phyloP scores from a whole-genome alignment of 2,113 vertebrate species.

The Pontoporia blainvillei region DNA sequence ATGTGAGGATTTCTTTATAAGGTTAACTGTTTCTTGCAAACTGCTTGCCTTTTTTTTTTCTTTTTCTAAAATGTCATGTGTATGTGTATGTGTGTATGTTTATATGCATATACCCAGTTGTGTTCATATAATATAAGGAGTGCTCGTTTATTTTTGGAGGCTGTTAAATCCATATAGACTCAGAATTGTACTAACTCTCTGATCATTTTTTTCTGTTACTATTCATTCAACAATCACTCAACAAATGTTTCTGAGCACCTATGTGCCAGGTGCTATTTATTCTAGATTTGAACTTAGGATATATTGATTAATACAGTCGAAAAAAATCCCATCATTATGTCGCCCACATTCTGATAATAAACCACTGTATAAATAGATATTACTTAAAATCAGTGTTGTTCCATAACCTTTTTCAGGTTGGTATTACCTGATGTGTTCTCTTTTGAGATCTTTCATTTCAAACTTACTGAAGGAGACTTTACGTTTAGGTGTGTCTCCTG shows the following conservation, averaged over 20 bases:
- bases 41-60: neutral
- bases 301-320: neutral
- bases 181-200: neutral
- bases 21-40: conserved; percentile 17
- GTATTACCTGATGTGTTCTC: neutral
- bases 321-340: neutral
- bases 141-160: neutral
- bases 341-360: neutral
- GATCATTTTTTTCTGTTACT: neutral
- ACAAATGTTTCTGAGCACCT: neutral
- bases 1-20: neutral
- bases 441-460: neutral
- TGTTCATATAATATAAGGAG: neutral
- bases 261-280: neutral
- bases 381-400: neutral
- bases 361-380: neutral
- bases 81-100: neutral
- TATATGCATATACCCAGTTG: neutral
- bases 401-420: neutral
- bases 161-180: neutral
- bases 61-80: neutral
- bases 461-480: neutral
- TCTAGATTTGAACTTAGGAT: neutral
- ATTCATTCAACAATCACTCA: neutral
- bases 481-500: neutral